Evolutionary conservation across 2,113 vertebrate species (phyloP).

Genomic region (Dicaeum eximium): DNA sequence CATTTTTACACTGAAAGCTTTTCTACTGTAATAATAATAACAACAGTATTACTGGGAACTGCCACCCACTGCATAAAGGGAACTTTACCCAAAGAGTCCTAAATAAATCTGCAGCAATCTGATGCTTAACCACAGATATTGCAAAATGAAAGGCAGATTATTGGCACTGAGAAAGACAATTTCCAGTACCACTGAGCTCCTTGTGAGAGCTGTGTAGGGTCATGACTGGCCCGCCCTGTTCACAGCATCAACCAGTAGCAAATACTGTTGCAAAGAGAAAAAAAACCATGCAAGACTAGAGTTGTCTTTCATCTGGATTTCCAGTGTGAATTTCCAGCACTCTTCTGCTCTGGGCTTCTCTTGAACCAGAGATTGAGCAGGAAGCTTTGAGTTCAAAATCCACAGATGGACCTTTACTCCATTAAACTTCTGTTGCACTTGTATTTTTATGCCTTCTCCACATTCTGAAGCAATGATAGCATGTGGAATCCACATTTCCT

Average conservation of each 20-base stretch:
- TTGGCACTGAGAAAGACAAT: neutral
- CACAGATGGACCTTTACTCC: neutral
- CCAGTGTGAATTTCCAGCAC: neutral
- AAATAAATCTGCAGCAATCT: neutral
- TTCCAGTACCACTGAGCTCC: neutral
- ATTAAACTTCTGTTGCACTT: neutral
- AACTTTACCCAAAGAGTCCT: neutral
- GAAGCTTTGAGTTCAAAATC: neutral
- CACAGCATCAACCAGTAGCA: neutral
- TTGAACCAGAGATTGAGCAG: neutral
- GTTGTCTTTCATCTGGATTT: neutral
- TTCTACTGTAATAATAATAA: slow-evolving; percentile 16
- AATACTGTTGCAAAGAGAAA: neutral
- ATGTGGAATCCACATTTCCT: neutral
- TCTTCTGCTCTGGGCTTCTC: neutral
- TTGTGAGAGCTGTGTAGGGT: accelerated
- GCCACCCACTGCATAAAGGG: neutral
- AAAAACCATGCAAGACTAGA: neutral
- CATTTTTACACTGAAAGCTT: neutral
- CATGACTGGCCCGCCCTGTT: neutral
- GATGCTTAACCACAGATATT: neutral
- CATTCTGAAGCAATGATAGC: neutral
- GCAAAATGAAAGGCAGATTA: neutral
- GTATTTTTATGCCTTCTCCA: neutral
- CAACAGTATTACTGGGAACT: neutral